Evolutionary conservation across 1,140 invertebrate species (phyloP), one percentile per base, ranked within the genome.

Genomic region (Streblospio benedicti): DNA sequence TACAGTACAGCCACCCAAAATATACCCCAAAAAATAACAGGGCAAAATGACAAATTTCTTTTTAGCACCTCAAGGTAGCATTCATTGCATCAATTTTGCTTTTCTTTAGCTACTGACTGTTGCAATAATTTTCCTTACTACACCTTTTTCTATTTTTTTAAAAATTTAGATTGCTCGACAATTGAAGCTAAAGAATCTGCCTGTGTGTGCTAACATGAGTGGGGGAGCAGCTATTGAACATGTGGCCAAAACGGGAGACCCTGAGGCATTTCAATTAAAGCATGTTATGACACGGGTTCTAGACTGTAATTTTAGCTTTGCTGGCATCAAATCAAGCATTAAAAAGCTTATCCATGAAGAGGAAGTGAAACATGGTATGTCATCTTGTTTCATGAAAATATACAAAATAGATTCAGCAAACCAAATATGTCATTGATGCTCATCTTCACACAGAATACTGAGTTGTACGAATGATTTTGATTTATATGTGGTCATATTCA

Each of bases 141-240:
- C n/a, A 27, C 6, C 3, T 52, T 52, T 25, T 23, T 30, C 50
- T 25, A 27, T 27, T 27, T 52, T 23, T 25, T 3, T 6, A 52
- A 20, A n/a, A 27, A 52, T 72, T 49, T 71, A 89, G 85, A 82
- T 85, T 61, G 88, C 92, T 16, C 83, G 95, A 67, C 82, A 88
- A 69, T 75, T 97, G 69, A 92, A 93, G 68, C 75, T 97, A 25
- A 83, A 79, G 69, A 89, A 91, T 74, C 76, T 94, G 27, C 82
- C 84, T 43, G 84, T 88, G 68, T 91, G 86, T 75, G 78, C 82
- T 12, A 69, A 79, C 56, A 73, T 89, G 65, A 85, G 83, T 72
- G 93, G 95, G 43, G 95, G 95, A 0, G 79, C 78, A 70, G 88
- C 90, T 27, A 84, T 98, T 53, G 93, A 97, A 79, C 70, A 83